These are phyloP conservation scores for Chloroclysta siterata DNA, from an alignment of 2,888 invertebrate genomes.

Conservation along the genomic window DNA sequence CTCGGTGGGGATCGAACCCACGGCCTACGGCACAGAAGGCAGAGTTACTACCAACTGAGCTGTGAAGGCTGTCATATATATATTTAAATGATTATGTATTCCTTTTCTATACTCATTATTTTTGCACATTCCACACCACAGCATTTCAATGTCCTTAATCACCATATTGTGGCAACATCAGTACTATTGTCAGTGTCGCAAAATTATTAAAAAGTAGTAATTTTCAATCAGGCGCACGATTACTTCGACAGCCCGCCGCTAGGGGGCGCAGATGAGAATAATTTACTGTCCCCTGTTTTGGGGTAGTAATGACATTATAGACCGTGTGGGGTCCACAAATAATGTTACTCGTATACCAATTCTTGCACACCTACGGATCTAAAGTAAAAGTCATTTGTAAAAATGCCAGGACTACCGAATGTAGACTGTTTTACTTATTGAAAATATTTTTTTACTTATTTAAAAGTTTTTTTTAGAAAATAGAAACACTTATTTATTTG, in stretches of 20 bases:
- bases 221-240: conserved; percentile 49
- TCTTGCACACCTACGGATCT: conserved; percentile 6
- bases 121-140: background rate
- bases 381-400: background rate
- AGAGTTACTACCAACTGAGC: too few relatives aligned
- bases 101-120: too few relatives aligned
- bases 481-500: too few relatives aligned
- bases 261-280: conserved; percentile 48
- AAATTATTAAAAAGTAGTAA: conserved; percentile 35
- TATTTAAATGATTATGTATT: too few relatives aligned
- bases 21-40: too few relatives aligned
- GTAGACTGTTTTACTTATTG: background rate
- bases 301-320: conserved; percentile 47
- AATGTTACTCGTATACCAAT: conserved; percentile 33
- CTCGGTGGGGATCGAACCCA: too few relatives aligned
- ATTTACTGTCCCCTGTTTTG: conserved; percentile 42
- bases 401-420: background rate
- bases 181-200: conserved; percentile 17
- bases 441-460: background rate
- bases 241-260: conserved; percentile 48
- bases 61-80: too few relatives aligned
- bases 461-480: too few relatives aligned
- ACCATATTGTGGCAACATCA: conserved; percentile 11
- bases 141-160: conserved; percentile 7
- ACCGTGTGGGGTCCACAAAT: conserved; percentile 36